Conservation (phyloP, 1,140 invertebrate genomes). For the Anastrepha obliqua region DNA sequence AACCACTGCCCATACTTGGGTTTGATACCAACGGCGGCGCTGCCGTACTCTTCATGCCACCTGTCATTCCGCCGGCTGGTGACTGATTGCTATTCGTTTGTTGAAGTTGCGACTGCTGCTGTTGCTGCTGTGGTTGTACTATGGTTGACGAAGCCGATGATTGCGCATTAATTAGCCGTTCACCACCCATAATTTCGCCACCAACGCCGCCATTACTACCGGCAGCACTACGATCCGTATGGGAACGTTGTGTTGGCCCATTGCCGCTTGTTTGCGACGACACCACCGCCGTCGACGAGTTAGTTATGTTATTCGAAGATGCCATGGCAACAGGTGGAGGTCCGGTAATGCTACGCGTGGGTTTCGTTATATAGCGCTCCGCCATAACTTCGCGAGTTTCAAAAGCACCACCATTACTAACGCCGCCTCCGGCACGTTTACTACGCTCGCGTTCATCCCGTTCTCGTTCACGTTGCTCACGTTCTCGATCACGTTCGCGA, state of each 20-base stretch:
- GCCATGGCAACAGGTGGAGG: constrained; percentile 64
- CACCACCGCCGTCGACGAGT: constrained; percentile 1
- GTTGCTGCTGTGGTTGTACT: neutral
- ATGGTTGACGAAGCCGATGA: constrained; percentile 57
- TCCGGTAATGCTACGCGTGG: constrained; percentile 68
- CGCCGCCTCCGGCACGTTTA: constrained; percentile 55
- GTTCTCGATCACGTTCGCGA: constrained; percentile 67
- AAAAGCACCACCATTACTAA: constrained; percentile 53
- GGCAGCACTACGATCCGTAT: constrained; percentile 15
- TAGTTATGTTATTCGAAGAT: neutral
- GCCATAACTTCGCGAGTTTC: constrained; percentile 70
- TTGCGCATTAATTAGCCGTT: constrained; percentile 59
- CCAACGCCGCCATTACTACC: constrained; percentile 53
- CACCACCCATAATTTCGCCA: constrained; percentile 52
- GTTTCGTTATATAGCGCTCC: constrained; percentile 71
- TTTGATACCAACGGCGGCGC: constrained; percentile 55
- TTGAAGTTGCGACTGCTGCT: neutral
- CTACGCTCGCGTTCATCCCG: constrained; percentile 7
- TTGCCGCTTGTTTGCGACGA: constrained; percentile 52
- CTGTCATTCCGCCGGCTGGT: constrained; percentile 63
- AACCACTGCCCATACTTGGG: constrained; percentile 32
- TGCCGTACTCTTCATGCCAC: constrained; percentile 64
- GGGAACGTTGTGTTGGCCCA: neutral
- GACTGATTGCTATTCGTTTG: constrained; percentile 61
- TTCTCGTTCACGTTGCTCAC: constrained; percentile 63